Percentiles rank a stretch among this genome's conserved stretches.
Evolutionary conservation across 2,888 invertebrate genomes (phyloP).

Genomic region (Heliconius ismenius): DNA sequence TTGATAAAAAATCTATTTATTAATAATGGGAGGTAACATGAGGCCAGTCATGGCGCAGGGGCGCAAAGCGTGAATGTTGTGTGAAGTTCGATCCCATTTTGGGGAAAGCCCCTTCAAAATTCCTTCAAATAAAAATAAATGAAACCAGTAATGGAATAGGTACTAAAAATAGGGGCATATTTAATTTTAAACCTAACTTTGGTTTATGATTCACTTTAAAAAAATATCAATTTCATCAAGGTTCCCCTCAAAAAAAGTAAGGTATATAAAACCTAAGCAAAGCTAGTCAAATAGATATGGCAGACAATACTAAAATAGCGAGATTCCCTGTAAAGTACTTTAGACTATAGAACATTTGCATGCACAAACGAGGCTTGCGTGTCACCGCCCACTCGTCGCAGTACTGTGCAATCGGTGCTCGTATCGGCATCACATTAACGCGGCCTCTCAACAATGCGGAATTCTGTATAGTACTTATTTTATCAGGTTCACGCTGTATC

Average conservation of each 20-base stretch:
- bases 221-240: no score
- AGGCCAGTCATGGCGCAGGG: no score
- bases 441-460: slow-evolving; percentile 52
- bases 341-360: slow-evolving; percentile 72
- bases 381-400: slow-evolving; percentile 67
- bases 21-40: no score
- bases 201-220: not conserved
- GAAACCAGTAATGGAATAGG: no score
- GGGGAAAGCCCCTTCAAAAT: no score
- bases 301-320: slow-evolving; percentile 59
- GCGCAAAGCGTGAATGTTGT: no score
- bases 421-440: slow-evolving; percentile 76
- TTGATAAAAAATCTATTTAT: not conserved
- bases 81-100: no score
- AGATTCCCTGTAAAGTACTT: slow-evolving; percentile 71
- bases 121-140: no score
- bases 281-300: slow-evolving; percentile 23
- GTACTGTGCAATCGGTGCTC: slow-evolving; percentile 69
- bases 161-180: no score
- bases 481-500: no score
- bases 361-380: slow-evolving; percentile 71
- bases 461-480: slow-evolving; percentile 22
- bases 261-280: not conserved
- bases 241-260: not conserved
- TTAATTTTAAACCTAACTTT: not conserved